Conservation (phyloP, 2,113 vertebrate species). For the Neofelis nebulosa region DNA sequence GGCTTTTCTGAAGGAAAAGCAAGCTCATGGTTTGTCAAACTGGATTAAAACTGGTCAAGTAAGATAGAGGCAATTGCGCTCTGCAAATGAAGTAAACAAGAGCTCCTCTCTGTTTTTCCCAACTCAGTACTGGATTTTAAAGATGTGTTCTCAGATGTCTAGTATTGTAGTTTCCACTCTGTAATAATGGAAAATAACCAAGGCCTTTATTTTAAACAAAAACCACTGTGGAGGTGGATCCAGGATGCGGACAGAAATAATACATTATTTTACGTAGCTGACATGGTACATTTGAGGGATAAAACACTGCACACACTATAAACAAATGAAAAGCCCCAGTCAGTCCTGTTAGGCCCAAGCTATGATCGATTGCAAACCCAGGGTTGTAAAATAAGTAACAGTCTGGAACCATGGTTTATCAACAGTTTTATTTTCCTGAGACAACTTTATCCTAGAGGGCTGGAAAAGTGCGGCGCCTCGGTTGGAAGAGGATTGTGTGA, state of each 20-base stretch:
- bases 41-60: slow-evolving; percentile 56
- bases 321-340: slow-evolving; percentile 59
- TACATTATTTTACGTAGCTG: slow-evolving; percentile 63
- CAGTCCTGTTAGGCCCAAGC: neutral
- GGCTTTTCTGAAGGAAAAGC: slow-evolving; percentile 48
- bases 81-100: slow-evolving; percentile 60
- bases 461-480: neutral
- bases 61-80: slow-evolving; percentile 59
- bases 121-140: neutral
- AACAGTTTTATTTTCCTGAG: slow-evolving; percentile 71
- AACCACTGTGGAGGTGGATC: slow-evolving; percentile 45
- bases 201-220: slow-evolving; percentile 73
- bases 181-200: slow-evolving; percentile 67
- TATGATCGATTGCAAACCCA: slow-evolving; percentile 61
- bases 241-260: slow-evolving; percentile 62
- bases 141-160: slow-evolving; percentile 53
- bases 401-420: slow-evolving; percentile 58
- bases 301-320: slow-evolving; percentile 39
- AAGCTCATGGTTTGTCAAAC: slow-evolving; percentile 51
- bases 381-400: slow-evolving; percentile 67
- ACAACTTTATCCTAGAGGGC: slow-evolving; percentile 69
- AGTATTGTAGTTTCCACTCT: slow-evolving; percentile 67
- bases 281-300: slow-evolving; percentile 44
- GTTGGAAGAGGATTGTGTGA: slow-evolving; percentile 6
- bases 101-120: neutral